phyloP scores from a whole-genome alignment of 1,140 invertebrate species.

The Riptortus pedestris region DNA sequence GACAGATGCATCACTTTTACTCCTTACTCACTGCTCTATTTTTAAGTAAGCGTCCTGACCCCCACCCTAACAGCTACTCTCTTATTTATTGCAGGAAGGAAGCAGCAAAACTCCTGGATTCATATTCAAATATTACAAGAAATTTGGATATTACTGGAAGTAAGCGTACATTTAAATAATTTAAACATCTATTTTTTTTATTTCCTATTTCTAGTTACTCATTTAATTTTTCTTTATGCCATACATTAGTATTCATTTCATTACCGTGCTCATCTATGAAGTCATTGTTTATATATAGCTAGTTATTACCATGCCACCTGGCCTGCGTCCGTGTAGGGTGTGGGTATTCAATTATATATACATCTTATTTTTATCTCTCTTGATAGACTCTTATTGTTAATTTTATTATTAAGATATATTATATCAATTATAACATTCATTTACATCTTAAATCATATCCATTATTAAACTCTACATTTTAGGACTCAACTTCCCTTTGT shows the following conservation, averaged over 20 bases:
- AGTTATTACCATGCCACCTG: constrained; percentile 3
- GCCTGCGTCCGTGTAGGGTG: neutral
- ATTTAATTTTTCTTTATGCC: neutral
- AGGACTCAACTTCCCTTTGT: no score
- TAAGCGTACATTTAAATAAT: neutral
- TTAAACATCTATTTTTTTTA: neutral
- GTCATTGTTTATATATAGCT: constrained; percentile 8
- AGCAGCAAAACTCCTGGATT: constrained; percentile 5
- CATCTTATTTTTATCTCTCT: no score
- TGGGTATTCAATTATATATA: no score
- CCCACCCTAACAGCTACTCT: neutral
- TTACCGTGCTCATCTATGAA: neutral
- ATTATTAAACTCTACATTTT: no score
- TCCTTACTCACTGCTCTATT: no score
- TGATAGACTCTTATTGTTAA: no score
- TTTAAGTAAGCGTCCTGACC: neutral
- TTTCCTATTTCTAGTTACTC: neutral
- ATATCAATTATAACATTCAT: no score
- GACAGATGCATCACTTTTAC: neutral
- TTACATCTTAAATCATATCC: no score
- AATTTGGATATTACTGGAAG: constrained; percentile 13
- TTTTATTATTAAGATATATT: no score
- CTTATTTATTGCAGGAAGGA: constrained; percentile 9
- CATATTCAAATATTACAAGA: constrained; percentile 6
- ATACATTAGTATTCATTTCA: neutral